A percentile compares a stretch with the other conserved stretches of the same genome.
phyloP scores from a whole-genome alignment of 2,113 vertebrate species.

The Odobenus rosmarus region DNA sequence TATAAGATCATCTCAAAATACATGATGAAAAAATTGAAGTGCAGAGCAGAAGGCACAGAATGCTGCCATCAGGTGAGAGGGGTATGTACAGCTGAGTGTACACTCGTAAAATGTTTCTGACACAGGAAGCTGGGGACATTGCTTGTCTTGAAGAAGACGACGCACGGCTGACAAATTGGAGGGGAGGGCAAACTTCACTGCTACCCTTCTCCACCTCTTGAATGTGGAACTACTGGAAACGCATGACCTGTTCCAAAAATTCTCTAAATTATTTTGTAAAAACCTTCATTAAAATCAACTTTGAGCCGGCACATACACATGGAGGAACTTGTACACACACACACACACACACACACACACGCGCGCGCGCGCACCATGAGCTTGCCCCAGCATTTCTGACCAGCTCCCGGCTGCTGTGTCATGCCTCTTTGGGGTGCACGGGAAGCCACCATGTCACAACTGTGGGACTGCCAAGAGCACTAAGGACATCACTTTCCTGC shows the following conservation, averaged over 20 bases:
- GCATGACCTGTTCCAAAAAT: neutral
- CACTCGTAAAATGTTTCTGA: no score
- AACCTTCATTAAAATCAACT: neutral
- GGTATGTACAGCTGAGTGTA: fast-evolving
- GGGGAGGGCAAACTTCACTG: fast-evolving
- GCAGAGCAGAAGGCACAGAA: neutral
- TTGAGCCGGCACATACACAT: fast-evolving
- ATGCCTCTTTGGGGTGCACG: fast-evolving
- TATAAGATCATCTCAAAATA: neutral
- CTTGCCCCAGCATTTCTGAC: fast-evolving
- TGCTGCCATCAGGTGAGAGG: fast-evolving
- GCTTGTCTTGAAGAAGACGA: neutral
- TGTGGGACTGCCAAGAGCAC: neutral
- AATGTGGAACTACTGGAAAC: neutral
- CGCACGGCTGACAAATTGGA: fast-evolving
- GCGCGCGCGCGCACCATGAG: fast-evolving
- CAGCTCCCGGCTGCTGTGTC: neutral
- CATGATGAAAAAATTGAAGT: neutral
- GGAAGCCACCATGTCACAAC: neutral
- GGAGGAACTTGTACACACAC: neutral
- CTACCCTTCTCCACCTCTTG: neutral
- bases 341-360: no score
- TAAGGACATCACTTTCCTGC: neutral
- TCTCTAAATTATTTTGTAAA: neutral
- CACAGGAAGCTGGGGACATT: neutral